Evolutionary conservation across 2,113 vertebrate genomes (phyloP).

Genomic region (Gulo gulo): DNA sequence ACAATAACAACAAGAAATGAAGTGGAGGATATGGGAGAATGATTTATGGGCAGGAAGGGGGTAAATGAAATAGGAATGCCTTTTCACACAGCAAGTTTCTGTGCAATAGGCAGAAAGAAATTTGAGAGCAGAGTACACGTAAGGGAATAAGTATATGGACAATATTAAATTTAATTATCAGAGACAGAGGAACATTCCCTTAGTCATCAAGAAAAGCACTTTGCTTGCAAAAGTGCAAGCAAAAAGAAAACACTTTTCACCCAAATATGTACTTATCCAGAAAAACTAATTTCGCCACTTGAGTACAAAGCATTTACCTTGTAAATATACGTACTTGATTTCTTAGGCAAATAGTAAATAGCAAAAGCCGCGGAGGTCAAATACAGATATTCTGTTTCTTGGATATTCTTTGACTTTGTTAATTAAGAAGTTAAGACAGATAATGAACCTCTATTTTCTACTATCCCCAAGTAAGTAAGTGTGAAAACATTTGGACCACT

Average conservation of each 20-base stretch:
- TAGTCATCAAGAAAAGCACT: conserved; percentile 59
- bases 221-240: neutral
- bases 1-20: neutral
- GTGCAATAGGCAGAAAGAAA: conserved; percentile 1
- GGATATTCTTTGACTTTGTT: conserved; percentile 60
- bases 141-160: neutral
- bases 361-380: conserved; percentile 65
- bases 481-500: conserved; percentile 50
- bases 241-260: conserved; percentile 55
- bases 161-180: conserved; percentile 58
- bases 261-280: conserved; percentile 48
- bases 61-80: neutral
- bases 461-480: conserved; percentile 6
- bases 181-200: conserved; percentile 54
- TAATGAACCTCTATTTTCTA: conserved; percentile 54
- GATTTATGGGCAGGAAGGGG: neutral
- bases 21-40: neutral
- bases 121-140: neutral
- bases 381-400: conserved; percentile 50
- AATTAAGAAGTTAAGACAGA: conserved; percentile 66
- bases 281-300: conserved; percentile 62
- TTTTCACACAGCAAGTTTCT: neutral
- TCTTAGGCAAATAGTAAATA: conserved; percentile 76
- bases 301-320: conserved; percentile 64
- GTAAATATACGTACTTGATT: conserved; percentile 76